Evolutionary conservation across 2,113 vertebrate species (phyloP).

Genomic region (Elachura formosa): DNA sequence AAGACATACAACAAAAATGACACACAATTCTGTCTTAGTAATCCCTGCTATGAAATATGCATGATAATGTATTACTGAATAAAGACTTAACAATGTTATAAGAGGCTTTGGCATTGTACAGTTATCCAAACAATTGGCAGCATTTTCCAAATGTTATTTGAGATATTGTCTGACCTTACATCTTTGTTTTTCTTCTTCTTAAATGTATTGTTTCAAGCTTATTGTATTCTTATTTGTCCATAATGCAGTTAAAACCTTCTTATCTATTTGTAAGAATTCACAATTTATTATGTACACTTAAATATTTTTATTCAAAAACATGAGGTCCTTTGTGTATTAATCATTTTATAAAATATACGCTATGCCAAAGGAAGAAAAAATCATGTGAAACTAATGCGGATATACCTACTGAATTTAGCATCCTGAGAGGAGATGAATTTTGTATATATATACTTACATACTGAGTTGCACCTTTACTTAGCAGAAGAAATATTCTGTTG

Average conservation of each 20-base stretch:
- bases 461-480: constrained; percentile 6
- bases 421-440: background rate
- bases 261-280: constrained; percentile 76
- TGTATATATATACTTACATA: background rate
- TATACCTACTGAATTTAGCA: background rate
- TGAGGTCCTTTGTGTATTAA: constrained; percentile 35
- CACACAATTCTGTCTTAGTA: constrained; percentile 93
- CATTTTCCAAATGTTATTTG: constrained; percentile 85
- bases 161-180: constrained; percentile 84
- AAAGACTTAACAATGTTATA: constrained; percentile 92
- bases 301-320: constrained; percentile 65
- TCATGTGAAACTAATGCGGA: background rate
- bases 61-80: constrained; percentile 97
- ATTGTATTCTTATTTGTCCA: constrained; percentile 75
- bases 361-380: background rate
- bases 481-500: background rate
- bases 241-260: constrained; percentile 73
- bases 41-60: constrained; percentile 96
- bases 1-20: constrained; percentile 97
- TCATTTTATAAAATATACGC: constrained; percentile 51
- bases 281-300: constrained; percentile 70
- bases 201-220: constrained; percentile 78
- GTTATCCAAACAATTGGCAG: constrained; percentile 89
- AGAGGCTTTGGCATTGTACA: constrained; percentile 94
- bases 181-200: constrained; percentile 79